Evolutionary conservation across 2,888 invertebrate species (phyloP), one percentile per base, ranked within the genome.

Genomic region (Megastigmus dorsalis): DNA sequence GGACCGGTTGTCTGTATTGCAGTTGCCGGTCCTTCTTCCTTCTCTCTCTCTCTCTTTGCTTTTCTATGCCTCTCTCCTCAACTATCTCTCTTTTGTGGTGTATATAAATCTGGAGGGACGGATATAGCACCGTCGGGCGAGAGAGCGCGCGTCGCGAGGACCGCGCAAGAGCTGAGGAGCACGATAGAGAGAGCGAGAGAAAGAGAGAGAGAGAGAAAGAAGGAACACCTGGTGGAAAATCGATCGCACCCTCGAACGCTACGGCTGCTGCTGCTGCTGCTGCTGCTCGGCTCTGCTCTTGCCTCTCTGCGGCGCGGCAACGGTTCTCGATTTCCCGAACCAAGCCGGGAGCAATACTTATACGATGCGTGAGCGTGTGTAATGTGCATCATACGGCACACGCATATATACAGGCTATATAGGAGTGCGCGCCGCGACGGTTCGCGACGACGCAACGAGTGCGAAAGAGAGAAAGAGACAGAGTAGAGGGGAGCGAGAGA

Each of bases 261-360:
- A n/a, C n/a, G n/a, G n/a, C n/a, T n/a, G n/a, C n/a, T n/a, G n/a
- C n/a, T n/a, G n/a, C n/a, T n/a, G n/a, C n/a, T n/a, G n/a, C n/a
- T n/a, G n/a, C 18, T 28, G 33, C 23, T 23, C 26, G 18, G 30
- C 23, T 28, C 10, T 45, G 5, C 52, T 20, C 33, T 33, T n/a
- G n/a, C n/a, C 18, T 33, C n/a, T 20, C 26, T 6, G 45, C 45
- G 1, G 3, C 7, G 48, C 73, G 26, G 62, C 45, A 67, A 75
- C 70, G 70, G 62, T 75, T 75, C 62, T 71, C 67, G 71, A 71
- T 71, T 71, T 71, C 63, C 71, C 75, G 67, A 71, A 75, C 62
- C 70, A 60, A 41, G 62, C 33, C 33, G 38, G 30, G 18, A 13
- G 23, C 7, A 33, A 3, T n/a, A n/a, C n/a, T 1, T 7, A 6